These are phyloP conservation scores for Oostethus manadensis DNA, from an alignment of 2,113 vertebrate species.

Conservation along the genomic window DNA sequence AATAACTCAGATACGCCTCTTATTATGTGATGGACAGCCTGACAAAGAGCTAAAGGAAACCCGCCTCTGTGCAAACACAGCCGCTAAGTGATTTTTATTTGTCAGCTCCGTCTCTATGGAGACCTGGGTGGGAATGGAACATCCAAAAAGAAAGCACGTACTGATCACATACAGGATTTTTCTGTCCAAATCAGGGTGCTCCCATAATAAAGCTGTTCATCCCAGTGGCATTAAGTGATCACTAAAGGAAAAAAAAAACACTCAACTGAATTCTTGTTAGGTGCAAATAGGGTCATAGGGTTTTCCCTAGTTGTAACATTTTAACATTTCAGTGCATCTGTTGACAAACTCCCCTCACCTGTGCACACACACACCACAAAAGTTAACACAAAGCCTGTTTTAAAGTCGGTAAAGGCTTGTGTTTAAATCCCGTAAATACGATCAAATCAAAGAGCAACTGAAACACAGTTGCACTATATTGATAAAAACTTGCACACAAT, in stretches of 20 bases:
- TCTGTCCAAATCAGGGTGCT: conserved; percentile 49
- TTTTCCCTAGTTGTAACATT: background rate
- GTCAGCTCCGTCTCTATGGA: conserved; percentile 68
- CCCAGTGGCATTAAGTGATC: conserved; percentile 50
- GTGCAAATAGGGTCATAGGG: conserved; percentile 26
- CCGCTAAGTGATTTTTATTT: conserved; percentile 69
- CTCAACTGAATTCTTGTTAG: conserved; percentile 35
- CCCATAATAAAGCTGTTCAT: conserved; percentile 51
- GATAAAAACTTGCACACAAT: too few relatives aligned
- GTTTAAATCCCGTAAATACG: too few relatives aligned
- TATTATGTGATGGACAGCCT: background rate
- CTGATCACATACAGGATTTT: conserved; percentile 62
- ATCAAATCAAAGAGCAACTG: too few relatives aligned
- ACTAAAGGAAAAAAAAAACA: conserved; percentile 17
- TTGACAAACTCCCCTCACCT: too few relatives aligned
- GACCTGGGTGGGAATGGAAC: conserved; percentile 68
- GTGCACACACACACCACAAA: too few relatives aligned
- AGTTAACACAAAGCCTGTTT: too few relatives aligned
- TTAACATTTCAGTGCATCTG: too few relatives aligned
- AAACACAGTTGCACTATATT: too few relatives aligned
- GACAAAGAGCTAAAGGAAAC: background rate
- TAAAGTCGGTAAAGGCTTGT: too few relatives aligned
- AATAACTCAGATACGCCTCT: background rate
- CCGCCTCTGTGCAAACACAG: conserved; percentile 45
- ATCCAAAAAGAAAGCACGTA: conserved; percentile 69